Base-by-base conservation (phyloP, 2,888 invertebrate species). In the Ophonus ardosiacus region DNA sequence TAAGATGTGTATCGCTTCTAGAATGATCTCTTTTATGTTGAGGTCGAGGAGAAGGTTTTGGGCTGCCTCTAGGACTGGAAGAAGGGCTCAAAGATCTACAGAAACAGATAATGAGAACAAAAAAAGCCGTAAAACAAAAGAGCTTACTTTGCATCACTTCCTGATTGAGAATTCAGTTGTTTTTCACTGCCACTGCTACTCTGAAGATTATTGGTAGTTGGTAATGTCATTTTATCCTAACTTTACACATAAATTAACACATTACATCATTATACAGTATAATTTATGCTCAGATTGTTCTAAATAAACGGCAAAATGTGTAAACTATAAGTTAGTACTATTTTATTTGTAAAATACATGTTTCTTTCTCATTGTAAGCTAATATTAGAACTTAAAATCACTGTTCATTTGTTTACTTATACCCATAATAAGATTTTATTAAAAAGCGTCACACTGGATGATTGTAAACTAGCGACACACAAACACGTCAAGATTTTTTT, bases 31-130 rank as follows among this genome's bases (percentile, higher is more conserved):
- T 87, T 87, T 89, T 88, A 79, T 86, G 87, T 86, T 90, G 90
- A 51, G 92, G 92, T 85, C 91, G 91, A n/a, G 93, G 93, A 56
- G 93, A 93, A 57, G 92, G 91, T 88, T 91, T 91, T 56, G 93
- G 93, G 86, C 93, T 93, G 71, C 91, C 91, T 63, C 91, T 89
- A 51, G 92, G 92, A 88, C 92, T 93, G 74, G 90, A 89, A 86
- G 89, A 89, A 61, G 91, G 91, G 86, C 91, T 92, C 40, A 86
- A 86, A 85, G 90, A 90, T 87, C 90, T 91, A 86, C 78, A 38
- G 65, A 65, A 18, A 38, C 17, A 82, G 40, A 24, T 31, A 82
- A 71, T 74, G 17, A 71, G 51, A 40, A 40, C 31, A 51, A 43
- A 80, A 31, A 80, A 81, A 65, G 59, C 31, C 63, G 38, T 15